Evolutionary conservation across 64 coral and sea anemone species (phyloP).

Genomic region (Dendrophyllia cribrosa): DNA sequence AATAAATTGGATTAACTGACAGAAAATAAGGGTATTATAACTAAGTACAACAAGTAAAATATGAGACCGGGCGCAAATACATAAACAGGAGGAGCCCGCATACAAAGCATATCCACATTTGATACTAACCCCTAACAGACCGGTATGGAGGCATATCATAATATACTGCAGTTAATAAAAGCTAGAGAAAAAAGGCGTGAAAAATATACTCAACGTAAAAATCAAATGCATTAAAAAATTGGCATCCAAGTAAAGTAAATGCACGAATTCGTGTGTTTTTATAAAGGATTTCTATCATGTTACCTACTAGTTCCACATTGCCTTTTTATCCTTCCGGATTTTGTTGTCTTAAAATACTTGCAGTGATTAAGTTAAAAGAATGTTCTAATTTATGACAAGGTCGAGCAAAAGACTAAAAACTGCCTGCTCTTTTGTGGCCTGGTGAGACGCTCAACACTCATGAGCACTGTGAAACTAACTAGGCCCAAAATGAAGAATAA

Average conservation of each 20-base stretch:
- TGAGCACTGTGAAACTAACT: no score
- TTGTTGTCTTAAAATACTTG: slow-evolving; percentile 30
- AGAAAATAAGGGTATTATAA: no score
- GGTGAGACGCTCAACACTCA: no score
- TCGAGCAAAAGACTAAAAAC: neutral
- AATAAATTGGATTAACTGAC: no score
- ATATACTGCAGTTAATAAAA: neutral
- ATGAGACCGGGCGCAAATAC: no score
- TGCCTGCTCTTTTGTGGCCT: neutral
- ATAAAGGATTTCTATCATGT: slow-evolving; percentile 35
- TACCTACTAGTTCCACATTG: neutral
- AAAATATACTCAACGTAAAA: neutral
- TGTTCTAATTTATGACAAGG: neutral
- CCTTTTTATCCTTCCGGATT: slow-evolving; percentile 44
- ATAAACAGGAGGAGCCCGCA: no score
- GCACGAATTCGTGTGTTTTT: neutral
- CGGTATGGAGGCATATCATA: neutral
- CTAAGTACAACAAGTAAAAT: no score
- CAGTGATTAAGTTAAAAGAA: slow-evolving; percentile 20
- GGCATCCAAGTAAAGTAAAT: no score
- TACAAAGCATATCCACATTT: no score
- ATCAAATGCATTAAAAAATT: neutral
- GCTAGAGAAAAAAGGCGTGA: neutral
- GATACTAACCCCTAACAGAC: no score
- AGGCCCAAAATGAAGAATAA: no score